These are phyloP conservation scores for Tyria jacobaeae DNA, from an alignment of 2,888 invertebrate genomes.

Conservation along the genomic window DNA sequence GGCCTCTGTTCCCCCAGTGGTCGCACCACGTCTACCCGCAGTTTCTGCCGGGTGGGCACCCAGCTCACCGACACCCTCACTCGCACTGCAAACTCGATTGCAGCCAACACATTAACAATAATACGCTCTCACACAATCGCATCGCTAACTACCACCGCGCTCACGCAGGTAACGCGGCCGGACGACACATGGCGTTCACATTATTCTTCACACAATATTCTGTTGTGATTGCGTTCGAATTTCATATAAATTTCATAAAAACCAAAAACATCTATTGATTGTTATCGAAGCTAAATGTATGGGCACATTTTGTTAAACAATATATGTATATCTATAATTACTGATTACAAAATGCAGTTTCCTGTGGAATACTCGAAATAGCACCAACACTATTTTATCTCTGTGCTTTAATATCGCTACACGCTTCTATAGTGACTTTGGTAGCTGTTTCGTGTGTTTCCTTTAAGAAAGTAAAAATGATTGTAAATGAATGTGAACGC, in stretches of 20 bases:
- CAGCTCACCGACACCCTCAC: conserved; percentile 86
- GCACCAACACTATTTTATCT: conserved; percentile 43
- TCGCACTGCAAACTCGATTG: conserved; percentile 86
- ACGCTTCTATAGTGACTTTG: conserved; percentile 52
- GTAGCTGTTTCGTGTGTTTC: conserved; percentile 50
- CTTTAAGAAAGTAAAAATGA: background rate
- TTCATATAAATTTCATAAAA: background rate
- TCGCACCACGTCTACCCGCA: conserved; percentile 98
- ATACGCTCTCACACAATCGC: conserved; percentile 83
- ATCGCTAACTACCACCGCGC: conserved; percentile 85
- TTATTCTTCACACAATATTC: conserved; percentile 35
- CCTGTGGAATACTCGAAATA: conserved; percentile 38
- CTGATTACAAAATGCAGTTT: background rate
- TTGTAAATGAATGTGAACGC: conserved; percentile 65
- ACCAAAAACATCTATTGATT: background rate
- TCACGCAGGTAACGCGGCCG: conserved; percentile 83
- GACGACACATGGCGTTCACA: conserved; percentile 65
- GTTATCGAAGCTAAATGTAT: background rate
- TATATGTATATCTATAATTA: background rate
- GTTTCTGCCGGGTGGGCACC: conserved; percentile 96
- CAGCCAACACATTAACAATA: conserved; percentile 82
- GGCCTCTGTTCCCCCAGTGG: conserved; percentile 97
- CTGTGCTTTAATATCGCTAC: conserved; percentile 52
- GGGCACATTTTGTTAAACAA: background rate
- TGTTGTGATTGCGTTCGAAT: background rate